Conservation (phyloP, 2,113 vertebrate genomes). For the Nycticryphes semicollaris region DNA sequence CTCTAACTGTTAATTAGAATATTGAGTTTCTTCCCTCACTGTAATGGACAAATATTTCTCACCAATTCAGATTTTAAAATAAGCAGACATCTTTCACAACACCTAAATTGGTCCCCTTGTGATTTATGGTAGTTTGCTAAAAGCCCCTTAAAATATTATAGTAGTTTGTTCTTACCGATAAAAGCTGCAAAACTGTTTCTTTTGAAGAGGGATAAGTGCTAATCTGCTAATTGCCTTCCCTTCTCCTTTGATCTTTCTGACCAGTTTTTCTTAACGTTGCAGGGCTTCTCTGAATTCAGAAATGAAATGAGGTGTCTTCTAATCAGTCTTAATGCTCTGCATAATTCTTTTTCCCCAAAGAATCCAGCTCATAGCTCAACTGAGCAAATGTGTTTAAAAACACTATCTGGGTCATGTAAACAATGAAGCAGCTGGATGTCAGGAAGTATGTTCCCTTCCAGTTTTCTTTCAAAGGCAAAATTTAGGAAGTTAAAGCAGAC, state of each 20-base stretch:
- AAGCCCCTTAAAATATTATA: neutral
- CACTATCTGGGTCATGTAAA: neutral
- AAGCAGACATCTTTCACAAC: neutral
- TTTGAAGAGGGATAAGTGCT: conserved; percentile 6
- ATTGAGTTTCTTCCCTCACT: neutral
- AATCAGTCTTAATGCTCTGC: neutral
- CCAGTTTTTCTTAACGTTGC: neutral
- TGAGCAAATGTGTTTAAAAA: neutral
- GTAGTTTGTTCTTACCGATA: neutral
- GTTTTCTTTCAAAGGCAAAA: neutral
- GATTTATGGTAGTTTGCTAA: neutral
- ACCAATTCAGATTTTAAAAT: neutral
- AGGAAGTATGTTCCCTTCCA: neutral
- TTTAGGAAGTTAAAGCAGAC: neutral
- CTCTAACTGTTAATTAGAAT: neutral
- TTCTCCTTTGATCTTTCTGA: conserved; percentile 27
- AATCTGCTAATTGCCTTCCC: conserved; percentile 39
- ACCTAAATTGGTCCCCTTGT: neutral
- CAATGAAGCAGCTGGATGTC: neutral
- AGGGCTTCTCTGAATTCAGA: neutral
- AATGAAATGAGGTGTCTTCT: neutral
- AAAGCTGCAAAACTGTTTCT: conserved; percentile 8
- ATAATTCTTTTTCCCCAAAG: conserved; percentile 1
- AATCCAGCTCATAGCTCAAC: neutral
- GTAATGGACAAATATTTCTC: neutral